Base-by-base conservation (phyloP, 2,113 vertebrate genomes). In the Salvelinus alpinus region DNA sequence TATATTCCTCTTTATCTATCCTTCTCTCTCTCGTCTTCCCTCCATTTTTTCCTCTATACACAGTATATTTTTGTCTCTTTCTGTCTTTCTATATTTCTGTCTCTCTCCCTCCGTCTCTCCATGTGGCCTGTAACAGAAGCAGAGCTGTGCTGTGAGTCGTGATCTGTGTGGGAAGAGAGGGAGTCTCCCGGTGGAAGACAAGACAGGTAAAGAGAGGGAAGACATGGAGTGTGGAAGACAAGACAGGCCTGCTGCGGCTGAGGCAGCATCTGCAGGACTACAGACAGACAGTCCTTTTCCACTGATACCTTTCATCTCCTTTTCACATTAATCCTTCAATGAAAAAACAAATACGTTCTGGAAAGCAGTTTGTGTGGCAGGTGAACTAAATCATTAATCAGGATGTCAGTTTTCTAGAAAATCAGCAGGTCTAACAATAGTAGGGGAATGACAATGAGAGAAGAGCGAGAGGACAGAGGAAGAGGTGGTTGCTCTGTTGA, bases 301-400 rank as follows among this genome's bases (percentile, higher is more conserved):
- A 70, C 74, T 72, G n/a, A 60, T 70, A 20, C 27, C 25, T 31
- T 29, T 3, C 29, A 8, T 67, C 27, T 18, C 27, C 13, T 34
- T 67, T 65, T 24, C n/a, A 65, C 22, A 29, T 34, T 5, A 5
- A 34, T 34, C 31, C 31, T 34, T 34, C 5, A 34, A 34, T 1
- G 5, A 34, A 14, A 48, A 48, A 48, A 14, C 47, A 1, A 3
- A 54, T 16, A 54, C 0, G 1, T 16, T 16, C 48, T 13, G 48
- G 27, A 72, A 78, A 77, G 82, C 54, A 51, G 77, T 80, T 59
- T 76, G 77, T 82, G 77, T 73, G 77, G 66, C 75, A 81, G 64
- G 72, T 82, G 68, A 82, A 78, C 69, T 76, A 75, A 82, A 85
- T 76, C 73, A 84, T 90, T 86, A 82, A 87, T 87, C 78, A 84